These are phyloP conservation scores for Physocephala rufipes DNA, from an alignment of 2,888 invertebrate genomes.

Conservation along the genomic window DNA sequence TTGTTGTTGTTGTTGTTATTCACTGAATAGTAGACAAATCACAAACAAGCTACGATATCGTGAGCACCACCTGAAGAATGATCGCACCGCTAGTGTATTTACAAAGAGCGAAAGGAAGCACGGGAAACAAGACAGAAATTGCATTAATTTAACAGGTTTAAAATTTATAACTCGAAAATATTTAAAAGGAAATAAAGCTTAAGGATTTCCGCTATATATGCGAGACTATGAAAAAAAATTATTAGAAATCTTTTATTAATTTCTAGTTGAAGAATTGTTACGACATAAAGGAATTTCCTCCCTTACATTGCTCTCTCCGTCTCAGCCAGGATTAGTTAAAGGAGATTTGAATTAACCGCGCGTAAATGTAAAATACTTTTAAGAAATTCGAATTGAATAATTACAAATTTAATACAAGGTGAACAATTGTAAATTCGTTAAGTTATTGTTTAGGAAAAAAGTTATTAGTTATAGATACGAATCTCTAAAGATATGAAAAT, in stretches of 20 bases:
- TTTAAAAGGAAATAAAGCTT: slow-evolving; percentile 16
- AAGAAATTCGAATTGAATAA: too few species aligned
- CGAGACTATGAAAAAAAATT: slow-evolving; percentile 36
- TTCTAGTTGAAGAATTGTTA: too few species aligned
- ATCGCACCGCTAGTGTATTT: slow-evolving; percentile 10
- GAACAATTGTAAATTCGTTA: too few species aligned
- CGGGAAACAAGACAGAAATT: slow-evolving; percentile 47
- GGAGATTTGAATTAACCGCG: too few species aligned
- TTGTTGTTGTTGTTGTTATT: background rate
- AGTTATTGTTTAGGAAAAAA: too few species aligned
- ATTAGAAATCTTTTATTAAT: slow-evolving; percentile 1
- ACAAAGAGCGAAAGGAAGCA: slow-evolving; percentile 1
- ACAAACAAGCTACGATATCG: slow-evolving; percentile 8
- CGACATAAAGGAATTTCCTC: too few species aligned
- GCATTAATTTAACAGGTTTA: slow-evolving; percentile 63
- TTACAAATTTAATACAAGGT: background rate
- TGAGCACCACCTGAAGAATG: slow-evolving; percentile 19
- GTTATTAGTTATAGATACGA: too few species aligned
- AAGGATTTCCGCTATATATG: background rate
- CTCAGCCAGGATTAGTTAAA: too few species aligned
- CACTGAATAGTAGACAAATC: slow-evolving; percentile 18
- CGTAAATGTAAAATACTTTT: too few species aligned
- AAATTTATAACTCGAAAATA: slow-evolving; percentile 61
- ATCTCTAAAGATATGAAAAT: too few species aligned
- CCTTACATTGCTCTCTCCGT: too few species aligned